These are phyloP conservation scores for Ceratina calcarata DNA, from an alignment of 1,140 invertebrate species.

Conservation along the genomic window DNA sequence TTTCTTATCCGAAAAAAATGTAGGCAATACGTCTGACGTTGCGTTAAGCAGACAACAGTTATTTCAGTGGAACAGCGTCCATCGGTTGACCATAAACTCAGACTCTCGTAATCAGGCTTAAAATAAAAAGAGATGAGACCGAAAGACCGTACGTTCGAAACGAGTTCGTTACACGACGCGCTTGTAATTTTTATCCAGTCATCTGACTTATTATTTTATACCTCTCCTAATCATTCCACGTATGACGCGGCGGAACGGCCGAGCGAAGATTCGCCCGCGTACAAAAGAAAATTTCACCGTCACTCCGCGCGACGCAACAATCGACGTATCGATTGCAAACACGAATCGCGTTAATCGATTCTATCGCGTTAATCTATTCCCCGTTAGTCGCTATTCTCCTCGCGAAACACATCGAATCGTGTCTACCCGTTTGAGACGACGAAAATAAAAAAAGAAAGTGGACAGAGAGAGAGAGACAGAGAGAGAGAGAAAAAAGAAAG, in stretches of 20 bases:
- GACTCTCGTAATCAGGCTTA: not conserved
- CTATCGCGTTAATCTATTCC: conserved; percentile 11
- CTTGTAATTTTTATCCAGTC: not conserved
- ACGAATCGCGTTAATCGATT: not conserved
- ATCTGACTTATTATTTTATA: not conserved
- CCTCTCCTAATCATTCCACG: not conserved
- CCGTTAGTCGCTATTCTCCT: conserved; percentile 14
- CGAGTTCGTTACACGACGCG: not conserved
- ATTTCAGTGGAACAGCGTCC: not conserved
- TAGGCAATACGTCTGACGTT: conserved; percentile 24
- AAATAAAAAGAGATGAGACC: not conserved
- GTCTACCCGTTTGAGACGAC: not conserved
- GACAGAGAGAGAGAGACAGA: not conserved
- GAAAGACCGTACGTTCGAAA: not conserved
- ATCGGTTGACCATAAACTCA: not conserved
- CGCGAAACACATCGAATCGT: not conserved
- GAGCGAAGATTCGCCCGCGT: not conserved
- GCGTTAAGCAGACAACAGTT: conserved; percentile 23
- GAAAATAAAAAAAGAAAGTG: not conserved
- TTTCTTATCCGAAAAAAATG: conserved; percentile 47
- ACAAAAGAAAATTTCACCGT: not conserved
- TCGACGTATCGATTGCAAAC: conserved; percentile 10
- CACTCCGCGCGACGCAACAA: not conserved
- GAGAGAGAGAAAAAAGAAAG: not conserved
- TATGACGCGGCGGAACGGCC: not conserved